Conservation (phyloP, 1,140 invertebrate genomes). For the Agraylea sexmaculata region DNA sequence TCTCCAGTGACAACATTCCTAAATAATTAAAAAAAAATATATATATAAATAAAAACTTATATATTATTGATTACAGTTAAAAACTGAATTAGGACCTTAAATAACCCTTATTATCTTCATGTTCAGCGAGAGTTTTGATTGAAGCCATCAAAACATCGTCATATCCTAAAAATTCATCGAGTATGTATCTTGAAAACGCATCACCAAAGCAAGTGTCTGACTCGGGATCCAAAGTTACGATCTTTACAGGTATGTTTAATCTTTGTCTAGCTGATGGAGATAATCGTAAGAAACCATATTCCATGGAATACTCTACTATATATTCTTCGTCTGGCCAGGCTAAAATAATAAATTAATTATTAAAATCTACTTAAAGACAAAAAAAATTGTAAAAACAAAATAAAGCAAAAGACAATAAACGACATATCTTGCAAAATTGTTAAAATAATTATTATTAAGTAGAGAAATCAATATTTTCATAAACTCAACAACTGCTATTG, state of each 20-base stretch:
- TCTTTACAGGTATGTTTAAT: conserved; percentile 85
- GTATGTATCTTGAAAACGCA: conserved; percentile 74
- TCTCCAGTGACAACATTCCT: conserved; percentile 97
- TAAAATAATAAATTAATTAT: conserved; percentile 26
- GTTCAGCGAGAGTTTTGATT: conserved; percentile 87
- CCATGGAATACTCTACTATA: conserved; percentile 94
- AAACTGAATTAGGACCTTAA: conserved; percentile 57
- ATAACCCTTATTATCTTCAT: conserved; percentile 93
- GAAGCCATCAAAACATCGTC: conserved; percentile 95
- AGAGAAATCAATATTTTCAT: too few species aligned
- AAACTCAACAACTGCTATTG: too few species aligned
- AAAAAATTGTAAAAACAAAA: not conserved
- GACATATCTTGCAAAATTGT: not conserved
- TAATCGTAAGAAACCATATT: conserved; percentile 90
- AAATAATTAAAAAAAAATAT: conserved; percentile 22
- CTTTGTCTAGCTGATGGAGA: conserved; percentile 70
- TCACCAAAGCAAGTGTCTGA: conserved; percentile 91
- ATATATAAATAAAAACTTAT: conserved; percentile 2
- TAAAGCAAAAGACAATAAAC: not conserved
- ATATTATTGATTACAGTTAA: too few species aligned
- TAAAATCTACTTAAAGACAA: not conserved
- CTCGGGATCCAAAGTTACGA: conserved; percentile 81
- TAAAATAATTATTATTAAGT: too few species aligned
- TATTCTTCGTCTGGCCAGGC: conserved; percentile 84
- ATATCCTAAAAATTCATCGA: conserved; percentile 90